A percentile compares a stretch with the other conserved stretches of the same genome.
Evolutionary conservation across 2,113 vertebrate genomes (phyloP).

Genomic region (Mormyrus iriodes): DNA sequence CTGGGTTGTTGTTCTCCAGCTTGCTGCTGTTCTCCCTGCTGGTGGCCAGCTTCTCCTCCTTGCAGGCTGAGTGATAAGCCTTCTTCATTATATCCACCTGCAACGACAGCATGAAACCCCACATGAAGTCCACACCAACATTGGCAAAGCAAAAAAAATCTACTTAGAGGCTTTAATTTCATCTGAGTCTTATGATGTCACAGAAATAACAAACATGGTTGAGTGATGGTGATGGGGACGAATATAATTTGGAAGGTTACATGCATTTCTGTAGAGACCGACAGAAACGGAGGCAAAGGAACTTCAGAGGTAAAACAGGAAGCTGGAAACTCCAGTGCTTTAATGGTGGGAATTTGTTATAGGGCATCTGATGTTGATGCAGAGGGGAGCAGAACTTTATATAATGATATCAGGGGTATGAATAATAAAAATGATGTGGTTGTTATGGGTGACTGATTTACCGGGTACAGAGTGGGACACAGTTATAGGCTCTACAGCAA

Average conservation of each 20-base stretch:
- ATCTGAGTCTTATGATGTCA: not conserved
- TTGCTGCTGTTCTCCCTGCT: slow-evolving; percentile 86
- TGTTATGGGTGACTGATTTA: too few species aligned
- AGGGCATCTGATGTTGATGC: not conserved
- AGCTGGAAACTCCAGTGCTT: too few species aligned
- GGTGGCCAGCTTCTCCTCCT: slow-evolving; percentile 88
- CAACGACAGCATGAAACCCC: not conserved
- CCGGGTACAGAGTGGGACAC: too few species aligned
- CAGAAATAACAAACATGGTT: not conserved
- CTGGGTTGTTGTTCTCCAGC: slow-evolving; percentile 83
- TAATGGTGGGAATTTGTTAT: too few species aligned
- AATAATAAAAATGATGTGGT: too few species aligned
- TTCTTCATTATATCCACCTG: slow-evolving; percentile 90
- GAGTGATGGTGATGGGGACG: not conserved
- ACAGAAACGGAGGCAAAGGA: not conserved
- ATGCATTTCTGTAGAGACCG: not conserved
- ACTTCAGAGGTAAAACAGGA: too few species aligned
- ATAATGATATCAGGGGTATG: not conserved
- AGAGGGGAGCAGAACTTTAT: not conserved
- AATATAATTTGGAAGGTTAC: not conserved
- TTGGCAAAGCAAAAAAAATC: not conserved
- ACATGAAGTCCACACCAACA: not conserved
- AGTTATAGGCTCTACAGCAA: too few species aligned
- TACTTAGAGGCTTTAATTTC: not conserved
- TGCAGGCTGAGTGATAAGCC: slow-evolving; percentile 82